A percentile compares a stretch with the other conserved stretches of the same genome.
phyloP scores from a whole-genome alignment of 2,888 invertebrate genomes.

The Trichogramma dendrolimi region DNA sequence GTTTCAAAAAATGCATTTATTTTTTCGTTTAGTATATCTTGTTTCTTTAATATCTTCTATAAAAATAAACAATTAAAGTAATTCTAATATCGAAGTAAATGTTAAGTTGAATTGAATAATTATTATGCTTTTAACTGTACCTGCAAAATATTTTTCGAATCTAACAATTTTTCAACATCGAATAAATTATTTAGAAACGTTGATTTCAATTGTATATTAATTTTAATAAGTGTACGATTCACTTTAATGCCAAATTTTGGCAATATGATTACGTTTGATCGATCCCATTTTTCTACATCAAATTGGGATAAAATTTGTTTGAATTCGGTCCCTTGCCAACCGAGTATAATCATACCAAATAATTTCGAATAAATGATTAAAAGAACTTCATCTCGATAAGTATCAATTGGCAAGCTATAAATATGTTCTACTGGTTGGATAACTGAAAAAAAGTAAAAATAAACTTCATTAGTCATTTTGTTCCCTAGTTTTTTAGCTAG shows the following conservation, averaged over 20 bases:
- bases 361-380: constrained; percentile 49
- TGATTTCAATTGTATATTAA: constrained; percentile 40
- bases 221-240: constrained; percentile 34
- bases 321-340: constrained; percentile 39
- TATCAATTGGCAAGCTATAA: constrained; percentile 44
- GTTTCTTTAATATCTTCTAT: constrained; percentile 28
- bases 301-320: constrained; percentile 30
- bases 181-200: constrained; percentile 42
- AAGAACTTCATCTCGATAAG: constrained; percentile 52
- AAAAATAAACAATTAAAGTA: background rate
- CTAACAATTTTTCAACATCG: constrained; percentile 40
- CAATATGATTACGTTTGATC: constrained; percentile 35
- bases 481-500: background rate
- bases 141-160: constrained; percentile 41
- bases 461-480: background rate
- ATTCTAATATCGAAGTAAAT: background rate
- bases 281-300: constrained; percentile 32
- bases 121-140: constrained; percentile 34
- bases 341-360: constrained; percentile 33
- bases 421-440: constrained; percentile 36
- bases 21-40: constrained; percentile 36
- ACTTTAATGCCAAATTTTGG: constrained; percentile 40
- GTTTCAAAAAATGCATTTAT: constrained; percentile 21
- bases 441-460: constrained; percentile 30
- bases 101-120: background rate